phyloP scores from a whole-genome alignment of 2,797 vertebrate genomes.

The Acanthurus leucopareius region DNA sequence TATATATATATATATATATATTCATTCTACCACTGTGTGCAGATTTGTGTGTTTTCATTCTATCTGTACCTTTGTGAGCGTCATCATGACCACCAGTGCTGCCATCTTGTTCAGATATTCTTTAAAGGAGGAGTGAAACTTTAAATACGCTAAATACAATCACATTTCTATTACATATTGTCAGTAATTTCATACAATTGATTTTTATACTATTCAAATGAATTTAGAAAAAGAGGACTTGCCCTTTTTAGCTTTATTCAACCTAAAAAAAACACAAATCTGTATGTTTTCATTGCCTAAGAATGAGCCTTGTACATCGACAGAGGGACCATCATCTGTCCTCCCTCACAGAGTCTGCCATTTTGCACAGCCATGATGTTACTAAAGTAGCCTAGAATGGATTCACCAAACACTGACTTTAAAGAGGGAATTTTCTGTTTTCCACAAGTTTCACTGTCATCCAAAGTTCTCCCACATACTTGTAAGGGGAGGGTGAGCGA shows the following conservation, averaged over 20 bases:
- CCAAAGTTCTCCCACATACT: no score
- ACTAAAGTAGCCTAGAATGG: no score
- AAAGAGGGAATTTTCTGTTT: no score
- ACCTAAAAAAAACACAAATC: no score
- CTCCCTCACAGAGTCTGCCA: no score
- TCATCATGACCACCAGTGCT: neutral
- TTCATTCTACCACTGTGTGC: neutral
- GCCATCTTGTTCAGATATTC: neutral
- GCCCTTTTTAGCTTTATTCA: neutral
- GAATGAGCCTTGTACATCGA: no score
- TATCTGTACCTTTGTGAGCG: neutral
- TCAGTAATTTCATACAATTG: neutral
- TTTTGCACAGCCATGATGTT: no score
- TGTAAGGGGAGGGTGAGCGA: no score
- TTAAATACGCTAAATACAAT: neutral
- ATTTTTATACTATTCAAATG: neutral
- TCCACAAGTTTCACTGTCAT: neutral
- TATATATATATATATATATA: neutral
- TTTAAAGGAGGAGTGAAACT: neutral
- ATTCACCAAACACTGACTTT: no score
- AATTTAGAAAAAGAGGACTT: neutral
- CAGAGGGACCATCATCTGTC: no score
- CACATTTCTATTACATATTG: no score
- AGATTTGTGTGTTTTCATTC: neutral
- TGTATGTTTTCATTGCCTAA: no score